Conservation (phyloP, 2,113 vertebrate species). For the Genyomyrus donnyi region DNA sequence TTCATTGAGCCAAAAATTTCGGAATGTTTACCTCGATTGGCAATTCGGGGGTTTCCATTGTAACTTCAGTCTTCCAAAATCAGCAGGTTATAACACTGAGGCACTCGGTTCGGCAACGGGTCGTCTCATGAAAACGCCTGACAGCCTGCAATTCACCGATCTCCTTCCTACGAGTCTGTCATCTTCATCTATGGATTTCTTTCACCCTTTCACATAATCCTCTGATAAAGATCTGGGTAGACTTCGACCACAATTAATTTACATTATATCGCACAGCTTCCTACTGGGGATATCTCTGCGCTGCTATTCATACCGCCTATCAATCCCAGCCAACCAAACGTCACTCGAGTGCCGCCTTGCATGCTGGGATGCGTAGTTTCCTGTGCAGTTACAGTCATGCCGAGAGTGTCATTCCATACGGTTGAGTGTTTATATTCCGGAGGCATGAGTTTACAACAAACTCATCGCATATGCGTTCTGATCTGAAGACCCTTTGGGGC, state of each 20-base stretch:
- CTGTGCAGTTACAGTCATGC: neutral
- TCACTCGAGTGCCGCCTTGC: neutral
- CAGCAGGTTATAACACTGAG: neutral
- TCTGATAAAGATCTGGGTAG: neutral
- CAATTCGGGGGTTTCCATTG: constrained; percentile 43
- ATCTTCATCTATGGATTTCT: neutral
- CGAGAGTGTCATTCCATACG: neutral
- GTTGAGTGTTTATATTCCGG: neutral
- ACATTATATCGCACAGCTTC: neutral
- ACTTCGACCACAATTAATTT: neutral
- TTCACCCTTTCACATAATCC: neutral
- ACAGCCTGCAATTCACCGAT: neutral
- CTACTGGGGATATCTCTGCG: neutral
- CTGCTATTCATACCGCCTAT: neutral
- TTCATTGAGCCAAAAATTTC: neutral
- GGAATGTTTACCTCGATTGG: constrained; percentile 53
- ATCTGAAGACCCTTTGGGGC: neutral
- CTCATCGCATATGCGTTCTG: neutral
- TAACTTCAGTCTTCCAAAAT: neutral
- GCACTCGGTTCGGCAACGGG: neutral
- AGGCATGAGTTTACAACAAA: neutral
- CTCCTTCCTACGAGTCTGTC: neutral
- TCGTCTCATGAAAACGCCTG: neutral
- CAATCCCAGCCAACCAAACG: neutral
- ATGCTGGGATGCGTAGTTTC: neutral